A percentile compares a stretch with the other conserved stretches of the same genome.
Evolutionary conservation across 2,113 vertebrate genomes (phyloP).

Genomic region (Rousettus leschenaultii): DNA sequence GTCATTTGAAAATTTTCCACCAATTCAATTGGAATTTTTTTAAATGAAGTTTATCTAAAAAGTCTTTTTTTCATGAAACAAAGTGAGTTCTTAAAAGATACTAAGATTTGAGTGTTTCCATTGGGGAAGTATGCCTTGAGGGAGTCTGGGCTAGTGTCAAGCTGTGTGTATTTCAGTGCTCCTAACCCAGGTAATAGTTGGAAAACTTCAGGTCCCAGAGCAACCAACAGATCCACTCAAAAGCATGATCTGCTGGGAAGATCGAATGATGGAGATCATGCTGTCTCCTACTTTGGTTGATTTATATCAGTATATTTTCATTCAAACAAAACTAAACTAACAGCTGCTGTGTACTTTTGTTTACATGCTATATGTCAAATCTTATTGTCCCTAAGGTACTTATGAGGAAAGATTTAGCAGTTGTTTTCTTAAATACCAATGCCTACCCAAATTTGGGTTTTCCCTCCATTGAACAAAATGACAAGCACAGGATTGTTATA

Average conservation of each 20-base stretch:
- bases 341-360: conserved; percentile 86
- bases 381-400: conserved; percentile 83
- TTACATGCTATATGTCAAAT: conserved; percentile 84
- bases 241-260: conserved; percentile 34
- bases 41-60: conserved; percentile 3
- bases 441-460: conserved; percentile 88
- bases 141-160: neutral
- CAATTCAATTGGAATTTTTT: neutral
- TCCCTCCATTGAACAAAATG: conserved; percentile 88
- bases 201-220: neutral
- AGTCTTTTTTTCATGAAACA: neutral
- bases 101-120: neutral
- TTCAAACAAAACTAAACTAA: conserved; percentile 82
- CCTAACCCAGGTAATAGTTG: neutral
- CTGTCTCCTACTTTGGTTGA: conserved; percentile 45
- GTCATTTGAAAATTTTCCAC: neutral
- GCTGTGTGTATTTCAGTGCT: neutral
- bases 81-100: neutral
- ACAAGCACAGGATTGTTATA: conserved; percentile 91
- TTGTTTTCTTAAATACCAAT: conserved; percentile 91
- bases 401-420: conserved; percentile 86
- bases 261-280: conserved; percentile 33
- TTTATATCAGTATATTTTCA: conserved; percentile 68
- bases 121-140: neutral
- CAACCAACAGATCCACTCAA: conserved; percentile 16